Base-by-base conservation (phyloP, 1,140 invertebrate species). In the Leptoteleia sp. region DNA sequence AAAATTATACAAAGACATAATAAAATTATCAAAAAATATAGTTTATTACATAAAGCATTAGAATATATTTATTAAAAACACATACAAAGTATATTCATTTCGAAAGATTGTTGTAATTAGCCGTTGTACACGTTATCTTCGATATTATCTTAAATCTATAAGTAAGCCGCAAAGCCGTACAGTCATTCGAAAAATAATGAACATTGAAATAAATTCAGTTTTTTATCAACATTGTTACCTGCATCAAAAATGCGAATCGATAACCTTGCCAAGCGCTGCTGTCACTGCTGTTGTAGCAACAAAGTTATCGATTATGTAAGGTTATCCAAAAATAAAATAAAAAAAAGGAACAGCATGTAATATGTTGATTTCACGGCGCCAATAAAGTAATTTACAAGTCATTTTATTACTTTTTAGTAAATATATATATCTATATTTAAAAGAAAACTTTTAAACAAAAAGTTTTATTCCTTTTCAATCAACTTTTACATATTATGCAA, bases 11-110 rank as follows among this genome's bases (percentile, higher is more conserved):
- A n/a, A n/a, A n/a, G n/a, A n/a, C n/a, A n/a, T n/a, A n/a, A n/a
- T n/a, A n/a, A n/a, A n/a, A n/a, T n/a, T n/a, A n/a, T n/a, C n/a
- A 12, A 75, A 65, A 65, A 48, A 64, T 61, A 75, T 65, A 0
- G 62, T 68, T 68, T 67, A 67, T 76, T 76, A 68, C 42, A 17
- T 61, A 76, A 76, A 76, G 62, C 62, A 57, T 76, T 76, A 67
- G 47, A 64, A 55, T 72, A 61, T 76, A 76, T 75, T 75, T 75
- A 67, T 76, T 76, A 76, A 62, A 68, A 76, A 76, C 62, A 68
- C 64, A 68, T 76, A 68, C 64, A 76, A 75, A 65, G 52, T 75
- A 61, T 50, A 73, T 61, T 64, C 43, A 38, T 52, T 57, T 54
- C 38, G 42, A 67, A 67, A 29, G n/a, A 42, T 57, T 27, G 13